Conservation (phyloP, 2,888 invertebrate species). For the Lomographa bimaculata region DNA sequence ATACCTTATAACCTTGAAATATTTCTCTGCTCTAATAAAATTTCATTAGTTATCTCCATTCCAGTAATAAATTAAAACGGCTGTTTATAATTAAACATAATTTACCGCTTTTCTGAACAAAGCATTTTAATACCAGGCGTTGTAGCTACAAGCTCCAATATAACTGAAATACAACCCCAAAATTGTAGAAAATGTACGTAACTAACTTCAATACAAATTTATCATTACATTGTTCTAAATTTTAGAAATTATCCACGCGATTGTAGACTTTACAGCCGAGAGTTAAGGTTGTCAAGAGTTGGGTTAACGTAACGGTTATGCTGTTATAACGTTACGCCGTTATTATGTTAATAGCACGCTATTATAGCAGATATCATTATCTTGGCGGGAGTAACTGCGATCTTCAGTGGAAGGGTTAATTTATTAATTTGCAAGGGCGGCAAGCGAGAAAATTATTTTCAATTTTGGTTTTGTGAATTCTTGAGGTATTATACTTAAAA, state of each 20-base stretch:
- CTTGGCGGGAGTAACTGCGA: conserved; percentile 40
- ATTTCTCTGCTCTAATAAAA: no score
- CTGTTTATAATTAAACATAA: conserved; percentile 8
- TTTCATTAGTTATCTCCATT: no score
- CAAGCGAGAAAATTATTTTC: conserved; percentile 40
- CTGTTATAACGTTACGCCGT: conserved; percentile 44
- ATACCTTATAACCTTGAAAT: no score
- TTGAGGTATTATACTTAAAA: conserved; percentile 5
- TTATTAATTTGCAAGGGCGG: conserved; percentile 43
- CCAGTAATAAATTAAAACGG: conserved; percentile 6
- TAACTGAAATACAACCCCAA: conserved; percentile 21
- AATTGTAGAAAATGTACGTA: conserved; percentile 27
- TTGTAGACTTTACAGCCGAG: conserved; percentile 10
- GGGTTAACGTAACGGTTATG: conserved; percentile 30
- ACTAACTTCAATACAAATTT: conserved; percentile 30
- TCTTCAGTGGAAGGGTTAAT: conserved; percentile 47
- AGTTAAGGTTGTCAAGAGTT: conserved; percentile 16
- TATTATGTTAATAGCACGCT: conserved; percentile 57
- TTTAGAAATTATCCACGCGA: conserved; percentile 9
- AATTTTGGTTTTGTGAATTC: conserved; percentile 37
- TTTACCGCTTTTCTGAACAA: conserved; percentile 3
- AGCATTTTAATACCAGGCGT: conserved; percentile 9
- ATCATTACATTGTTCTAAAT: conserved; percentile 26
- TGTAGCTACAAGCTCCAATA: conserved; percentile 9
- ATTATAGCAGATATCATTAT: conserved; percentile 55